Conservation (phyloP, 1,140 invertebrate species). For the Dreissena polymorpha region DNA sequence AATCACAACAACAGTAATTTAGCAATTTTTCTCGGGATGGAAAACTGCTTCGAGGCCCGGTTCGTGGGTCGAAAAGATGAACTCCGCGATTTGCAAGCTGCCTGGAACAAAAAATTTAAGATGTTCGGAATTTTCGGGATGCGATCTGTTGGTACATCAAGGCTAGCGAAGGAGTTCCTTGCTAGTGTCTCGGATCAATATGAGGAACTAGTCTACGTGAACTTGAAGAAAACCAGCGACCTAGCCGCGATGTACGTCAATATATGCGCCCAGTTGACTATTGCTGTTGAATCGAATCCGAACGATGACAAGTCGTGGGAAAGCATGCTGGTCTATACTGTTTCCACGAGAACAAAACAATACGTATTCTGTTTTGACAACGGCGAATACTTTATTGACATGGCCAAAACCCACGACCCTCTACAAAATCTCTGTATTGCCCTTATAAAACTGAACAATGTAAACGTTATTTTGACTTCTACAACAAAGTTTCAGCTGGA, state of each 20-base stretch:
- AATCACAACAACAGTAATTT: too few relatives aligned
- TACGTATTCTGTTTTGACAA: conserved; percentile 46
- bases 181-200: too few relatives aligned
- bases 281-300: neutral
- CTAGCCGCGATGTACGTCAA: too few relatives aligned
- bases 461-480: conserved; percentile 44
- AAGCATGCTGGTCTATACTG: neutral
- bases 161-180: too few relatives aligned
- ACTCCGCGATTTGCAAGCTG: too few relatives aligned
- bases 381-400: conserved; percentile 40
- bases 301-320: neutral
- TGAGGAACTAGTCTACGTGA: too few relatives aligned
- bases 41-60: conserved; percentile 12
- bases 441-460: neutral
- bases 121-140: too few relatives aligned
- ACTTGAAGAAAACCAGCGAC: too few relatives aligned
- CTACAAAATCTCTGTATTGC: conserved; percentile 2
- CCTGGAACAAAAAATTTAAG: too few relatives aligned
- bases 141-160: too few relatives aligned
- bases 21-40: too few relatives aligned
- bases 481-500: conserved; percentile 24
- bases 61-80: too few relatives aligned
- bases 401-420: neutral
- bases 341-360: neutral
- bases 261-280: neutral